Conservation (phyloP, 2,888 invertebrate genomes). For the Mechanitis mazaeus region DNA sequence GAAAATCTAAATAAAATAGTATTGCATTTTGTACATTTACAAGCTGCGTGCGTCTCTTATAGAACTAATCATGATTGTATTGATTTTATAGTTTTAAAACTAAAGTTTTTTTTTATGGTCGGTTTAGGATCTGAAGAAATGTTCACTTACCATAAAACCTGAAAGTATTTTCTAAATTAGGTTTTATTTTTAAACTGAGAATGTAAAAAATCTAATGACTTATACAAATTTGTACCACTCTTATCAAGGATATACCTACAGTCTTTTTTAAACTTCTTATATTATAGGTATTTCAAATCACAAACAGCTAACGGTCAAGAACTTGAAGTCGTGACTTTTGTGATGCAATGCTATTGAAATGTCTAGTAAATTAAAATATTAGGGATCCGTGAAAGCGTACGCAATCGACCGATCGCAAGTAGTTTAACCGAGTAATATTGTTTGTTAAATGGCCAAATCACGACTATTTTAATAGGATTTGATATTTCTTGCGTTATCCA, state of each 20-base stretch:
- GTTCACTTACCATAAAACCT: too few species aligned
- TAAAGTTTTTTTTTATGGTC: too few species aligned
- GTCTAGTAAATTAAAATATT: conserved; percentile 26
- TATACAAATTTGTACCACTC: too few species aligned
- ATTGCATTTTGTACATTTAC: neutral
- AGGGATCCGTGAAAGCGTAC: conserved; percentile 22
- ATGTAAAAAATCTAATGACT: too few species aligned
- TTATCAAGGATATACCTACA: too few species aligned
- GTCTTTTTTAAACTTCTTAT: conserved; percentile 8
- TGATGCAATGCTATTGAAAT: conserved; percentile 26
- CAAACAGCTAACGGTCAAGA: conserved; percentile 27
- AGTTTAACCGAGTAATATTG: conserved; percentile 21
- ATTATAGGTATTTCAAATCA: conserved; percentile 22
- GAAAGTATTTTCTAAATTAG: too few species aligned
- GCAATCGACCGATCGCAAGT: conserved; percentile 17
- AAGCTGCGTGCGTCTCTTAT: too few species aligned
- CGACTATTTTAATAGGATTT: conserved; percentile 20
- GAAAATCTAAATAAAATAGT: neutral
- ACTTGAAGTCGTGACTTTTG: conserved; percentile 25
- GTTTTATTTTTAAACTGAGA: too few species aligned
- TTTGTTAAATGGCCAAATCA: conserved; percentile 21
- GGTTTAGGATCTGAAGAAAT: too few species aligned
- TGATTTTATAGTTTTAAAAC: too few species aligned
- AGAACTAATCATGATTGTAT: too few species aligned
- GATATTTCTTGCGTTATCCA: conserved; percentile 15